Evolutionary conservation across 2,888 invertebrate species (phyloP).

Genomic region (Drosophila mercatorum): DNA sequence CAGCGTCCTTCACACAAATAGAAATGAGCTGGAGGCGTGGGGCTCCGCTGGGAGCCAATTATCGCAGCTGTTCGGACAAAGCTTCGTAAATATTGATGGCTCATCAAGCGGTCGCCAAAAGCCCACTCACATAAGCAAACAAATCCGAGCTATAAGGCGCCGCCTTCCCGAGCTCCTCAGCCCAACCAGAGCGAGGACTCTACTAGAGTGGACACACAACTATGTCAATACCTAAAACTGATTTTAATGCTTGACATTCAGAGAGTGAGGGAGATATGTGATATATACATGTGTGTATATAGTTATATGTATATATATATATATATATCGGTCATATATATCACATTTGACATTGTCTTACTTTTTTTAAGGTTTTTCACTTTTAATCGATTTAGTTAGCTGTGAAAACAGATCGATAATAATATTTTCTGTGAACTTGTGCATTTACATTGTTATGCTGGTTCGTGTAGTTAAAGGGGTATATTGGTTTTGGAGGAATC

Average conservation of each 20-base stretch:
- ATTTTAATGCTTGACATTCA: background rate
- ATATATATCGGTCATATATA: background rate
- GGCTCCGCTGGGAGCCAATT: constrained; percentile 3
- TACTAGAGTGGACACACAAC: background rate
- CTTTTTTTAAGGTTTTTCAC: background rate
- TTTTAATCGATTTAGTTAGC: background rate
- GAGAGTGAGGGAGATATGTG: background rate
- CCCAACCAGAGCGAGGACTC: too few species aligned
- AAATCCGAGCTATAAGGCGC: background rate
- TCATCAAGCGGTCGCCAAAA: constrained; percentile 7
- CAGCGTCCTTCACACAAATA: constrained; percentile 6
- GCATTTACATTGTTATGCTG: background rate
- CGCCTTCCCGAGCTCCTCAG: too few species aligned
- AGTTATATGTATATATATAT: background rate
- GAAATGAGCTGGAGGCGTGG: background rate
- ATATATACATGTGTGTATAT: background rate
- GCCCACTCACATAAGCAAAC: constrained; percentile 1
- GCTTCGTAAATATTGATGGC: constrained; percentile 53
- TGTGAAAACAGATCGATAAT: constrained; percentile 1
- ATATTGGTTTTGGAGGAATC: background rate
- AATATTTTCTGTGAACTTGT: background rate
- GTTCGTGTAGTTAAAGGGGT: background rate
- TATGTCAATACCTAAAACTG: background rate
- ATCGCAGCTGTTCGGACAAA: constrained; percentile 10
- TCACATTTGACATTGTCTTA: background rate